Base-by-base conservation (phyloP, 2,797 vertebrate species). In the Tiaroga cobitis region DNA sequence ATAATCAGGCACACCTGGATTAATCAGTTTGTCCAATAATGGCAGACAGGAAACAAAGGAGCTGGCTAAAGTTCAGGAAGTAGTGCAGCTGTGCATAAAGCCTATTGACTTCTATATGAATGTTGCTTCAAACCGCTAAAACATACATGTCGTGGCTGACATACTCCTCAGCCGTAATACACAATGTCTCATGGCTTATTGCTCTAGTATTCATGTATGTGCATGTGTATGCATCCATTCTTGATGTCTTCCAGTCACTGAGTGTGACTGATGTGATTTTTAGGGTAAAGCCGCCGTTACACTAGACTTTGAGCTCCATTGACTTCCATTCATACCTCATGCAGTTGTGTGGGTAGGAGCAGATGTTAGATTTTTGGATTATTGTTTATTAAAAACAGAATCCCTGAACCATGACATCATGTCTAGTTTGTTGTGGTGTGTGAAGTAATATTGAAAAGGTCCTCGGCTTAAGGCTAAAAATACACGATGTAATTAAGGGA, bases 251-350 rank as follows among this genome's bases (percentile, higher is more conserved):
- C 49, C 18, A 56, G 49, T 54, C 51, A 37, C 29, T 61, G 21
- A 37, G 18, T 76, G 54, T 61, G 75, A 78, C 34, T 78, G 37
- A 77, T 10, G 13, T 77, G 75, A 61, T 61, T 77, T 77, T 41
- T 37, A 61, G 54, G 54, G 34, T 26, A 61, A 78, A 78, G 75
- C 34, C 1, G 0, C 2, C 2, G 34, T 78, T 16, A 78, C 9
- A 41, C 75, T 78, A 39, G 15, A 61, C 75, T 78, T 61, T 1
- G 15, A 37, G 37, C 54, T 41, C 54, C 24, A 61, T 26, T 61
- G 54, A 61, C 37, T 61, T 78, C 75, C 4, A 59, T 77, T 39
- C 4, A 5, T 78, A 24, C 34, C 24, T 2, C 49, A 78, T 41
- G 13, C 24, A 61, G n/a, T 29, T 63, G n/a, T 6, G n/a, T 26